Base-by-base conservation (phyloP, 2,797 vertebrate species). In the Amphiprion clarkii region DNA sequence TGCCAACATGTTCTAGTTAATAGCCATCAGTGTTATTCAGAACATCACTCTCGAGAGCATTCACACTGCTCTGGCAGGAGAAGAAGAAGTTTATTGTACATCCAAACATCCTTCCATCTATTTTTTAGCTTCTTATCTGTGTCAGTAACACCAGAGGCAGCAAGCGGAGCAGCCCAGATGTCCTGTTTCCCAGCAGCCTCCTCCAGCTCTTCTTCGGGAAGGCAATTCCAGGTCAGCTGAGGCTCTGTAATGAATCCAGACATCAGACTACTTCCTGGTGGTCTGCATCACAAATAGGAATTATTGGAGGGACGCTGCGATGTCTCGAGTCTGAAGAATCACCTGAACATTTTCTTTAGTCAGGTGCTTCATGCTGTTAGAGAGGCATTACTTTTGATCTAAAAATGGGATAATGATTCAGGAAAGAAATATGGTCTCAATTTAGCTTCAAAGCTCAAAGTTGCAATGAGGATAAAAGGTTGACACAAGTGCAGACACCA, bases 131-230 rank as follows among this genome's bases (percentile, higher is more conserved):
- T 25, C 71, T 80, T 68, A 64, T 83, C 57, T 83, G 66, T 84
- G 75, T 85, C 74, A 84, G 74, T 73, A 74, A 86, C 46, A 83
- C 54, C 13, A 52, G 21, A 49, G 21, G 58, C 57, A 73, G 51
- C 42, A 46, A 31, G 53, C 70, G 53, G 40, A 67, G 44, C 56
- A 21, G 25, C 58, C 52, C 59, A 74, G 71, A 78, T 82, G 72
- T 75, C 61, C 49, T 33, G 27, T 73, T 80, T 82, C 71, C 68
- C 58, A 67, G 62, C 73, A 79, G 56, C 74, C 14, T 64, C 60
- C 29, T 36, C 5, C 51, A 31, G 33, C 40, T 62, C 46, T 25
- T 71, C 74, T 76, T 49, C 56, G 52, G 62, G 54, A 73, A 40
- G 58, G 19, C 12, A 2, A 48, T 61, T 74, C 51, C 8, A 36